phyloP scores from a whole-genome alignment of 1,140 invertebrate genomes.

The Drosophila nannoptera region DNA sequence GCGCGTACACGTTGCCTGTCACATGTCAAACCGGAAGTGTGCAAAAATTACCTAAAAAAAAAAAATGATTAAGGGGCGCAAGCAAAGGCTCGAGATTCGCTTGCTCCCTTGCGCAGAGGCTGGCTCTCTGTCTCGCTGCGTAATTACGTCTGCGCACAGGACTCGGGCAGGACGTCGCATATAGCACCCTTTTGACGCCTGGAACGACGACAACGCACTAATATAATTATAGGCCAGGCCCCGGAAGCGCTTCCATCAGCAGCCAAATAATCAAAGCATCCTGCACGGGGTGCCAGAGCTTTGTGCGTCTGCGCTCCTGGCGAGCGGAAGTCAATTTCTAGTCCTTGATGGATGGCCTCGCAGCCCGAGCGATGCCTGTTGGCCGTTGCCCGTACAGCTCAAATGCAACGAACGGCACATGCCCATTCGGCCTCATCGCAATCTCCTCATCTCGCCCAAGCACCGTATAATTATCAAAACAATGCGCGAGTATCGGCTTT shows the following conservation, averaged over 20 bases:
- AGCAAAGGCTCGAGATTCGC: slow-evolving; percentile 16
- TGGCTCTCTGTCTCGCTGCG: slow-evolving; percentile 23
- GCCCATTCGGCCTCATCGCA: slow-evolving; percentile 20
- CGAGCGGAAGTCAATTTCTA: slow-evolving; percentile 57
- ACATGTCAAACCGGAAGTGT: slow-evolving; percentile 78
- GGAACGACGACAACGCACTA: slow-evolving; percentile 48
- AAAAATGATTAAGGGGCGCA: slow-evolving; percentile 20
- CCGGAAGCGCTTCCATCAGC: slow-evolving; percentile 74
- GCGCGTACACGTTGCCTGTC: slow-evolving; percentile 66
- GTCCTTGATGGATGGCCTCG: slow-evolving; percentile 39
- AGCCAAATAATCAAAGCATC: slow-evolving; percentile 36
- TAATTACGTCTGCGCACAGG: slow-evolving; percentile 52
- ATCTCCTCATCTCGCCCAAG: slow-evolving; percentile 35
- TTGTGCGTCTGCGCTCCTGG: slow-evolving; percentile 46
- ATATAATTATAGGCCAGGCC: slow-evolving; percentile 70
- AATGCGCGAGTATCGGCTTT: slow-evolving; percentile 71
- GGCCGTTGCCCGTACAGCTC: neutral
- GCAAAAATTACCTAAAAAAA: slow-evolving; percentile 56
- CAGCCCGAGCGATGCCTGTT: neutral
- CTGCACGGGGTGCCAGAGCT: slow-evolving; percentile 52
- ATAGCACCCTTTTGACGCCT: slow-evolving; percentile 58
- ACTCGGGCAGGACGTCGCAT: slow-evolving; percentile 21
- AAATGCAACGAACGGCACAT: slow-evolving; percentile 28
- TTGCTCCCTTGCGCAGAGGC: neutral
- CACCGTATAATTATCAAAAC: slow-evolving; percentile 68